phyloP scores from a whole-genome alignment of 2,113 vertebrate genomes.

The Cheilinus undulatus region DNA sequence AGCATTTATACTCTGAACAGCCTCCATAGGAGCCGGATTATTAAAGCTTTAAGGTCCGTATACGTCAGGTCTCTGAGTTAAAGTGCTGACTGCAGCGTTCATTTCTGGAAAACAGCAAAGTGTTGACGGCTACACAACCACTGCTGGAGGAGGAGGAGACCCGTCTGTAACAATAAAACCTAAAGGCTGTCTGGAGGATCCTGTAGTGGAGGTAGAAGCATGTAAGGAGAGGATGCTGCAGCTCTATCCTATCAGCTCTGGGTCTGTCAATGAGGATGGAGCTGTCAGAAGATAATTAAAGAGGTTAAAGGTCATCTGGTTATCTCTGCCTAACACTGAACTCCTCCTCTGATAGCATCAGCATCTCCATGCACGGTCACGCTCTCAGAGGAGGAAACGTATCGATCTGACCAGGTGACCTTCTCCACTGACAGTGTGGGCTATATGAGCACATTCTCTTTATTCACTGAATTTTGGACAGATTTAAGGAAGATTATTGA shows the following conservation, averaged over 20 bases:
- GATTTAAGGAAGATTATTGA: too few species aligned
- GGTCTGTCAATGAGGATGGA: too few species aligned
- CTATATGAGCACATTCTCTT: too few species aligned
- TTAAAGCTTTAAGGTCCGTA: constrained; percentile 17
- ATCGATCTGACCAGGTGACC: constrained; percentile 35
- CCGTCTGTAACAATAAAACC: constrained; percentile 1
- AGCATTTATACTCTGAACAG: constrained; percentile 12
- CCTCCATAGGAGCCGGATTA: constrained; percentile 14
- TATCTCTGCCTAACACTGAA: neutral
- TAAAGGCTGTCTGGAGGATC: neutral
- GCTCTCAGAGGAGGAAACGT: constrained; percentile 9
- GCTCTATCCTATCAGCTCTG: too few species aligned
- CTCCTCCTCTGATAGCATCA: neutral
- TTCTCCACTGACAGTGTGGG: too few species aligned
- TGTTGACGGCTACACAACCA: constrained; percentile 1
- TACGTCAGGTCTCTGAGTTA: constrained; percentile 17
- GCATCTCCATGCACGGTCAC: neutral
- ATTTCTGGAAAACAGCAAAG: constrained; percentile 5
- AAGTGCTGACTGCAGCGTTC: constrained; percentile 58
- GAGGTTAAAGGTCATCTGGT: neutral
- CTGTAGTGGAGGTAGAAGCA: constrained; percentile 1
- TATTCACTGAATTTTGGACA: too few species aligned
- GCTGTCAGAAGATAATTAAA: too few species aligned
- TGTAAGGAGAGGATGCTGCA: neutral
- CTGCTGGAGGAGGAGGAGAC: constrained; percentile 12